phyloP scores from a whole-genome alignment of 2,113 vertebrate genomes.

The Fukomys damarensis region DNA sequence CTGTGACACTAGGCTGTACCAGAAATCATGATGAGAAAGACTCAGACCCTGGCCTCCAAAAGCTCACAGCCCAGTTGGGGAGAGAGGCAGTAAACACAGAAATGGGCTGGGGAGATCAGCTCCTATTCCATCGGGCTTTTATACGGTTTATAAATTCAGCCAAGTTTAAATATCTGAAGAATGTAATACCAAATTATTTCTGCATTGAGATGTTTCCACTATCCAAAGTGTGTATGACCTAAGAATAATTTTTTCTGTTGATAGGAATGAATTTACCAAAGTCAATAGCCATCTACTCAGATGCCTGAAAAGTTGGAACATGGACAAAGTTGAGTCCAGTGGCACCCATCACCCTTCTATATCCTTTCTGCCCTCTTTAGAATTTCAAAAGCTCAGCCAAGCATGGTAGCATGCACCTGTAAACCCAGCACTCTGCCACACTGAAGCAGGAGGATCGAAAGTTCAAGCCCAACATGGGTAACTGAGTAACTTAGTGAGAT shows the following conservation, averaged over 20 bases:
- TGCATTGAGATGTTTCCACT: not conserved
- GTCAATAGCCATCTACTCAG: not conserved
- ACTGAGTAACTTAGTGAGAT: not conserved
- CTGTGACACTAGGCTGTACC: not conserved
- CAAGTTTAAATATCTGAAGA: not conserved
- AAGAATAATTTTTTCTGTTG: not conserved
- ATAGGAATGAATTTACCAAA: not conserved
- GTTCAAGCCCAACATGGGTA: not conserved
- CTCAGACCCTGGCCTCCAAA: not conserved
- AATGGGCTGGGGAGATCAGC: not conserved
- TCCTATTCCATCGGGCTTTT: not conserved
- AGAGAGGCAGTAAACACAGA: not conserved
- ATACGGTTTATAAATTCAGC: not conserved
- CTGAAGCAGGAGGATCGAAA: not conserved
- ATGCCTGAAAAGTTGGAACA: not conserved
- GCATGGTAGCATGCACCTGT: not conserved
- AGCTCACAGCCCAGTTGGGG: rapidly evolving
- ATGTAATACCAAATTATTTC: not conserved
- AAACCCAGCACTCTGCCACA: not conserved
- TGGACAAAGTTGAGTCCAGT: not conserved
- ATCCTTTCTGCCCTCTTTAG: not conserved
- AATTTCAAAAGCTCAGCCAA: not conserved
- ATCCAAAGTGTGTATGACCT: not conserved
- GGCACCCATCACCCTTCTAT: not conserved
- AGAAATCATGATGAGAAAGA: not conserved